Evolutionary conservation across 2,888 invertebrate species (phyloP).

Genomic region (Temnothorax ravouxi): DNA sequence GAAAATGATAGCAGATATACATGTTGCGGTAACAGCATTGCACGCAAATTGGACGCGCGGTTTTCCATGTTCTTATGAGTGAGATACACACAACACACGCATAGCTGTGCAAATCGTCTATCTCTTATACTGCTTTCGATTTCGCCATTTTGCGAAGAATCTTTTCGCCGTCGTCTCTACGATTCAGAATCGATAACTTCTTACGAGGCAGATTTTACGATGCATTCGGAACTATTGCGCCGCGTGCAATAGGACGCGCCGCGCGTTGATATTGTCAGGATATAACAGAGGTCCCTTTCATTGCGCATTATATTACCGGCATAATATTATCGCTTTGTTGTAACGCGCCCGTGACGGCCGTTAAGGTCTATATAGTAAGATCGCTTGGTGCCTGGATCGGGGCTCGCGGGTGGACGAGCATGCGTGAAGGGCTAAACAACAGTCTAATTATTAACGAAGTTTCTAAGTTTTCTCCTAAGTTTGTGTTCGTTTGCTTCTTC

Average conservation of each 20-base stretch:
- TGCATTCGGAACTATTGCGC: slow-evolving; percentile 63
- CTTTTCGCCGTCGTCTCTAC: not conserved
- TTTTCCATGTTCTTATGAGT: not conserved
- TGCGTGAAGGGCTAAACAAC: slow-evolving; percentile 65
- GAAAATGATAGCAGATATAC: not conserved
- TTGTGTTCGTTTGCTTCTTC: slow-evolving; percentile 58
- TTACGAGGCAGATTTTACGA: slow-evolving; percentile 69
- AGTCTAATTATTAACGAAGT: slow-evolving; percentile 70
- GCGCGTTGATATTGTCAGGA: slow-evolving; percentile 57
- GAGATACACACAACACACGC: not conserved
- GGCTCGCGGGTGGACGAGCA: slow-evolving; percentile 15
- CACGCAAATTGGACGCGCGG: slow-evolving; percentile 4
- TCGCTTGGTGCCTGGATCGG: slow-evolving; percentile 14
- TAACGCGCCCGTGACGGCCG: slow-evolving; percentile 62
- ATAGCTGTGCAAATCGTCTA: slow-evolving; percentile 5
- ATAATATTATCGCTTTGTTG: slow-evolving; percentile 58
- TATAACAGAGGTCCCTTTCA: slow-evolving; percentile 30
- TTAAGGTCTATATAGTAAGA: slow-evolving; percentile 53
- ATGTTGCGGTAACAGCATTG: not conserved
- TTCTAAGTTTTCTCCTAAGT: slow-evolving; percentile 71
- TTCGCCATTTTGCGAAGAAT: slow-evolving; percentile 32
- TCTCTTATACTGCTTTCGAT: not conserved
- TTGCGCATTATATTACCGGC: slow-evolving; percentile 50
- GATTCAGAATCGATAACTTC: slow-evolving; percentile 69
- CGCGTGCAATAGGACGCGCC: slow-evolving; percentile 51